These are phyloP conservation scores for Plotosus lineatus DNA, from an alignment of 2,113 vertebrate genomes.

Conservation along the genomic window DNA sequence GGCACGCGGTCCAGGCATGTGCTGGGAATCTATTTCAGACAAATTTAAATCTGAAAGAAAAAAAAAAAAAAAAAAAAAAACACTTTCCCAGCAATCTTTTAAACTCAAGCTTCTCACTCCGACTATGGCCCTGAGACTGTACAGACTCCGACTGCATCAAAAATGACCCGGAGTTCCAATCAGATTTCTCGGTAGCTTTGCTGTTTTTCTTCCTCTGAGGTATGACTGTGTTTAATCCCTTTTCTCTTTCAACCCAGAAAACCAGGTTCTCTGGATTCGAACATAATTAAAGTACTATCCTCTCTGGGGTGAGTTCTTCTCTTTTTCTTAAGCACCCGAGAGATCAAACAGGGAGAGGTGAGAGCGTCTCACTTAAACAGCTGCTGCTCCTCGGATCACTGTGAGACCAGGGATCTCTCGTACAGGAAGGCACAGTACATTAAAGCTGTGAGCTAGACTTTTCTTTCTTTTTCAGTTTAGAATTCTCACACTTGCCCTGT, in stretches of 20 bases:
- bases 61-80: no score
- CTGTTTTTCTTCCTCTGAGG: slow-evolving; percentile 53
- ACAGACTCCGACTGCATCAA: not conserved
- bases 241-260: slow-evolving; percentile 66
- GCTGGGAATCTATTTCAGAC: slow-evolving; percentile 1
- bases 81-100: not conserved
- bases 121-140: not conserved
- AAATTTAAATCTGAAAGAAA: not conserved
- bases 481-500: not conserved
- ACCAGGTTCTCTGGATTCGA: slow-evolving; percentile 83
- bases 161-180: not conserved
- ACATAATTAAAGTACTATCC: slow-evolving; percentile 79
- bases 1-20: not conserved
- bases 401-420: not conserved
- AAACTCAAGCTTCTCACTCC: not conserved
- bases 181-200: not conserved
- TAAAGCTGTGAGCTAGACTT: slow-evolving; percentile 6
- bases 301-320: slow-evolving; percentile 71
- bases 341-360: slow-evolving; percentile 32
- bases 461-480: not conserved
- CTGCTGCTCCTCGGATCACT: slow-evolving; percentile 22
- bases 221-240: slow-evolving; percentile 73
- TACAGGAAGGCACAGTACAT: not conserved
- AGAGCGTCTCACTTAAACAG: no score
- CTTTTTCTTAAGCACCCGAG: slow-evolving; percentile 39